These are phyloP conservation scores for Epizoanthus stellaris DNA, from an alignment of 92 coral and sea anemone species.

Conservation along the genomic window DNA sequence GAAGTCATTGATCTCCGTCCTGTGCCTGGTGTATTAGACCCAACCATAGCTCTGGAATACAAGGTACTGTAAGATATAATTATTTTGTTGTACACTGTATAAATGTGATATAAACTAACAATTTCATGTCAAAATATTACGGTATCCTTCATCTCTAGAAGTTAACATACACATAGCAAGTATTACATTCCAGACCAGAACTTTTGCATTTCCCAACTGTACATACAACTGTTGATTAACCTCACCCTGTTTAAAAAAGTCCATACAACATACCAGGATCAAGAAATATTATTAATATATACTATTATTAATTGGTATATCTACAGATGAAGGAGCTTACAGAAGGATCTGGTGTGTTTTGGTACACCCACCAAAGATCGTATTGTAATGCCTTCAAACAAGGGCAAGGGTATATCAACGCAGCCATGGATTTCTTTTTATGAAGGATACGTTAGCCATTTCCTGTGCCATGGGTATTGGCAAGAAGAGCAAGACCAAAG, in stretches of 20 bases:
- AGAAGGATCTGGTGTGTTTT: slow-evolving; percentile 49
- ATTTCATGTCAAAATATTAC: neutral
- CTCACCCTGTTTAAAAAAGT: too few relatives aligned
- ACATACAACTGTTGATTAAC: too few relatives aligned
- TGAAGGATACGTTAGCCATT: slow-evolving; percentile 35
- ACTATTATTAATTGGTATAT: too few relatives aligned
- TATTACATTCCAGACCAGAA: neutral
- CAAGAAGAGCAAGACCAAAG: slow-evolving; percentile 37
- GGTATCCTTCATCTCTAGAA: too few relatives aligned
- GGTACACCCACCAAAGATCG: slow-evolving; percentile 59
- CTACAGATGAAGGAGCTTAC: slow-evolving; percentile 15
- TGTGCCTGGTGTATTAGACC: slow-evolving; percentile 36
- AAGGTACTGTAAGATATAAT: slow-evolving; percentile 12
- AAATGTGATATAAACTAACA: too few relatives aligned
- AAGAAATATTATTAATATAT: too few relatives aligned
- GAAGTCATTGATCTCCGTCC: slow-evolving; percentile 31
- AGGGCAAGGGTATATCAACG: slow-evolving; percentile 45
- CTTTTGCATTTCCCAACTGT: neutral
- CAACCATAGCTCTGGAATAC: slow-evolving; percentile 32
- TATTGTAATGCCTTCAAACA: slow-evolving; percentile 41
- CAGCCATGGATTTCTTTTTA: slow-evolving; percentile 48
- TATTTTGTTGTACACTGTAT: neutral
- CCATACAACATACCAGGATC: too few relatives aligned
- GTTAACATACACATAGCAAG: too few relatives aligned
- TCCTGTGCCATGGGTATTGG: slow-evolving; percentile 45